These are phyloP conservation scores for Neodon shergylaensis DNA, from an alignment of 2,113 vertebrate genomes.

Conservation along the genomic window DNA sequence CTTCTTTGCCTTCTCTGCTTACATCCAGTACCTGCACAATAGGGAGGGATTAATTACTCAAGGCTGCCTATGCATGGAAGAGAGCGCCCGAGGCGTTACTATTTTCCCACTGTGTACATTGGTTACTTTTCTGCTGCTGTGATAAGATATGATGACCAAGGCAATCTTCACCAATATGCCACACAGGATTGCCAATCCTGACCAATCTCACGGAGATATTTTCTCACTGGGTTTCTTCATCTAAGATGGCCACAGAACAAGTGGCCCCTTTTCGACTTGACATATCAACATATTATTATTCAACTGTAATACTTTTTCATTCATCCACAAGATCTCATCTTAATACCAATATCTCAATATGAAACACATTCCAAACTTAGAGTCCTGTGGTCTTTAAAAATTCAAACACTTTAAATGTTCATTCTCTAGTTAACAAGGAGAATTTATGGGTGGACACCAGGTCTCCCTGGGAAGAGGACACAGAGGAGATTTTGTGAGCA, in stretches of 20 bases:
- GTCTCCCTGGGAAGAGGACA: background rate
- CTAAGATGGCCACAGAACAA: background rate
- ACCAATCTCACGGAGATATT: background rate
- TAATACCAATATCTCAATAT: background rate
- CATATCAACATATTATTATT: background rate
- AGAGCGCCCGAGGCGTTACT: background rate
- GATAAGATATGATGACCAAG: background rate
- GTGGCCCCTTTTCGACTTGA: background rate
- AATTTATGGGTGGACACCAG: background rate
- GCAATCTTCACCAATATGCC: background rate
- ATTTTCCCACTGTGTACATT: background rate
- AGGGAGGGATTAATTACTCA: background rate
- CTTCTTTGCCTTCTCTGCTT: constrained; percentile 95
- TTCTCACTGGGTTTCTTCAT: background rate
- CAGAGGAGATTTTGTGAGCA: background rate
- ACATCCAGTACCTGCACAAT: constrained; percentile 93
- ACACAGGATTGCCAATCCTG: background rate
- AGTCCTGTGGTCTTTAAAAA: background rate
- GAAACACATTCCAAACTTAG: background rate
- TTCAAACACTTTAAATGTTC: background rate
- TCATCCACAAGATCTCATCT: background rate
- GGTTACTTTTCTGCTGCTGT: background rate
- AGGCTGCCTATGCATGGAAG: background rate
- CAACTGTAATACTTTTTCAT: background rate
- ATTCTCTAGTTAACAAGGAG: background rate